Evolutionary conservation across 2,797 vertebrate genomes (phyloP), one percentile per base, ranked within the genome.

Genomic region (Cuniculus paca): DNA sequence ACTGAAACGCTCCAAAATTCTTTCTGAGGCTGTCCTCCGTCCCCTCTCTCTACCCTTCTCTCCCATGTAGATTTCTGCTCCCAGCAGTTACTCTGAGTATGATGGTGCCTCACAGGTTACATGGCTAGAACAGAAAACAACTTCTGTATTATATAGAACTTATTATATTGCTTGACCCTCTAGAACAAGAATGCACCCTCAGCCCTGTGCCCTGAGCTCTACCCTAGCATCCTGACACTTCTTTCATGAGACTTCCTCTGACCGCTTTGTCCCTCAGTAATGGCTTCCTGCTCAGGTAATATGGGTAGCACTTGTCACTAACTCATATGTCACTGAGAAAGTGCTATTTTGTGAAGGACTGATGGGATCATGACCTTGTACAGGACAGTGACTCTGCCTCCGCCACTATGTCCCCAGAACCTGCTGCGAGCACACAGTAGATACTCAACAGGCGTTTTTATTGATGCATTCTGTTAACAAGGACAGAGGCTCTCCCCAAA

Each of bases 101-200:
- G 22, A 56, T 0, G 10, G 11, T 16, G 22, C 45, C 72, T 42
- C 75, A 14, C 0, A 0, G 2, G 6, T 12, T 13, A 17, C 61
- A 17, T 1, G 26, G 22, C 34, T 45, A 50, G 39, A 58, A 20
- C 48, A 54, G 31, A 95, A 45, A 56, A 63, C 45, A 31, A 13
- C 36, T 2, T 85, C 79, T 78, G 1, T 31, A 26, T 63, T 60
- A 8, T 22, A 13, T 6, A 42, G 70, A 72, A 42, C 24, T 72
- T 48, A 17, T 82, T n/a, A 17, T 11, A 28, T 34, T 36, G 42
- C 22, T 50, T 26, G n/a, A 13, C 8, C 3, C 5, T 48, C 13
- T 5, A 56, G 24, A 63, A 13, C 16, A 65, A 52, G 28, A 94
- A 6, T 1, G 16, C 12, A 14, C 13, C 10, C 14, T 20, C 54